Conservation (phyloP, 2,113 vertebrate species). For the Apodemus sylvaticus region DNA sequence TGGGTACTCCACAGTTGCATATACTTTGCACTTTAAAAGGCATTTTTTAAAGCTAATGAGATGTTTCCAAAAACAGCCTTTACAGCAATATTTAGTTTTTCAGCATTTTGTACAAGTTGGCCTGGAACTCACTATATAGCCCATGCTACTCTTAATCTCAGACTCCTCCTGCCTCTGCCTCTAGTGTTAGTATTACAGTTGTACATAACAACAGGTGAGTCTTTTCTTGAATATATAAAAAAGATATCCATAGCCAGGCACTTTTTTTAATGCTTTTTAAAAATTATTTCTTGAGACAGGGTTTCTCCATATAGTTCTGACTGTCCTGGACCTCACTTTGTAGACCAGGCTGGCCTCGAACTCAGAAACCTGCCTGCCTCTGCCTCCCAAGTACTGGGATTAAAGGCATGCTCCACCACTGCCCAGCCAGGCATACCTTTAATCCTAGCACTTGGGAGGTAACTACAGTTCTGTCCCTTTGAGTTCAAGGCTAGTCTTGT, state of each 20-base stretch:
- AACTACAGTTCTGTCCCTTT: not conserved
- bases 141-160: not conserved
- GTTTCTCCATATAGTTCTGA: too few relatives aligned
- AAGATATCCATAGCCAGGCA: not conserved
- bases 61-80: conserved; percentile 36
- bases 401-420: too few relatives aligned
- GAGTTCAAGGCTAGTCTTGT: not conserved
- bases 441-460: not conserved
- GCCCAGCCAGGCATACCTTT: too few relatives aligned
- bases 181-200: not conserved
- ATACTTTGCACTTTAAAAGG: not conserved
- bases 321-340: too few relatives aligned
- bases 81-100: not conserved
- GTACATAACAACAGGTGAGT: not conserved
- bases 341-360: too few relatives aligned
- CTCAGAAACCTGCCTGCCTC: too few relatives aligned
- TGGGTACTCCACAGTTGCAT: not conserved
- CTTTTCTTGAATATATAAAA: not conserved
- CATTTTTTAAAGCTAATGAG: not conserved
- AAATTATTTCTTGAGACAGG: too few relatives aligned
- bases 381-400: too few relatives aligned
- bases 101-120: not conserved
- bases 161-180: not conserved
- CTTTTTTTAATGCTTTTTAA: too few relatives aligned
- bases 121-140: not conserved